Base-by-base conservation (phyloP, 2,888 invertebrate genomes). In the Proisotoma minuta region DNA sequence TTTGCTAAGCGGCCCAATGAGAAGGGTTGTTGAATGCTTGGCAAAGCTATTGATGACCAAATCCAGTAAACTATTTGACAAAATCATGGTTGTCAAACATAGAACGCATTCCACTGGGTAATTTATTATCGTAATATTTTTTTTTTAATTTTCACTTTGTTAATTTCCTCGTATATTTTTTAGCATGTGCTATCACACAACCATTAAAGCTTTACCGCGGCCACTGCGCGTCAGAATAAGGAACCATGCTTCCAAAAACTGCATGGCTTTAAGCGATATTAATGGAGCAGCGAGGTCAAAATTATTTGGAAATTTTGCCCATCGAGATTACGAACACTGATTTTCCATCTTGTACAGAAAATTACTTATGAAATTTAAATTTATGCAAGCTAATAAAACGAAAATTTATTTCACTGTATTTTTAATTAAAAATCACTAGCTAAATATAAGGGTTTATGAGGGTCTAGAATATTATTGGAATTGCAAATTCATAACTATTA, bases 181-280 rank as follows among this genome's bases (percentile, higher is more conserved):
- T 18, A 60, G 58, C 23, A 12, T 66, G 22, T 68, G 65, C 47
- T 68, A 61, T 48, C 68, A 65, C 47, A 60, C 65, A 8, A 59
- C 54, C 18, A 62, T 65, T 28, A 59, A 57, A 18, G 18, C 50
- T 4, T 47, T 68, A 15, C 65, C 63, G 0, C 40, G 26, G 3
- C 52, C 57, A 4, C 65, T 63, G 10, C 59, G 68, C 8, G 63
- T 68, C 3, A 59, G 54, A 22, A 63, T 68, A n/a, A 28, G 68
- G 3, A 60, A 68, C 48, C 61, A 61, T 57, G 68, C 68, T 26
- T 60, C 63, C 22, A 68, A 62, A 43, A 65, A 68, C 18, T 68
- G 68, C 40, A 43, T 68, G 27, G 53, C 57, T 3, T 63, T 65
- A 24, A 24, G 63, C 1, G 68, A 68, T 40, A 60, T 63, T 28